These are phyloP conservation scores for Catocala nupta DNA, from an alignment of 2,888 invertebrate genomes.

Conservation along the genomic window DNA sequence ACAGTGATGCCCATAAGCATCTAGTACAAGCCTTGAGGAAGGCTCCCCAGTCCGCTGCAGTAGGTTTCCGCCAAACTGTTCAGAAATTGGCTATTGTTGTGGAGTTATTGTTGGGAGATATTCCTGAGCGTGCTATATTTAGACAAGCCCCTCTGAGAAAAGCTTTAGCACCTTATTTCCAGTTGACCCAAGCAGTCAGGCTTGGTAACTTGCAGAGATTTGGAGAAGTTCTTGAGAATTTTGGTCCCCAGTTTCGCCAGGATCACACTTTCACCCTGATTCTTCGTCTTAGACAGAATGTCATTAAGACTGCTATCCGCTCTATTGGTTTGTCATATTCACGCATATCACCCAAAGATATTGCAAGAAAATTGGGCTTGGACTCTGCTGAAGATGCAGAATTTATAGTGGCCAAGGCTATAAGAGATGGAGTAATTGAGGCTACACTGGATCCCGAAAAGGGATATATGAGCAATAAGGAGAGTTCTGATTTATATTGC, in stretches of 20 bases:
- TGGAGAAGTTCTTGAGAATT: slow-evolving; percentile 96
- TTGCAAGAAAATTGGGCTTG: slow-evolving; percentile 96
- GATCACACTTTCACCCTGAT: slow-evolving; percentile 99
- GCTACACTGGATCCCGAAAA: slow-evolving; percentile 98
- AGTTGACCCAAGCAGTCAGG: slow-evolving; percentile 98
- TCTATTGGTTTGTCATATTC: slow-evolving; percentile 99
- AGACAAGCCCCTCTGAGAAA: slow-evolving; percentile 96
- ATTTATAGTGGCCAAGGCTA: slow-evolving; percentile 99
- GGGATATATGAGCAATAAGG: slow-evolving; percentile 98
- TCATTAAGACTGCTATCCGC: slow-evolving; percentile 99
- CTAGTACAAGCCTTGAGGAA: slow-evolving; percentile 97
- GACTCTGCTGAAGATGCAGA: slow-evolving; percentile 99
- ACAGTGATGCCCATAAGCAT: slow-evolving; percentile 98
- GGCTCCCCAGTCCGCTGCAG: slow-evolving; percentile 99
- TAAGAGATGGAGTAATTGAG: slow-evolving; percentile 99
- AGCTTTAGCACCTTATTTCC: slow-evolving; percentile 97
- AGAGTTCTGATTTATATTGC: slow-evolving; percentile 98
- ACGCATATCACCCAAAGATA: slow-evolving; percentile 97
- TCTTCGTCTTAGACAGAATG: slow-evolving; percentile 98
- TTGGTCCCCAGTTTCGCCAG: slow-evolving; percentile 95
- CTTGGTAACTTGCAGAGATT: slow-evolving; percentile 98
- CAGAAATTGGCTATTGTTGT: slow-evolving; percentile 98
- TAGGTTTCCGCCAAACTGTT: slow-evolving; percentile 99
- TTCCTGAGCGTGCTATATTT: slow-evolving; percentile 98
- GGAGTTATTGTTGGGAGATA: slow-evolving; percentile 97